Evolutionary conservation across 2,888 invertebrate species (phyloP).

Genomic region (Fragum fragum): DNA sequence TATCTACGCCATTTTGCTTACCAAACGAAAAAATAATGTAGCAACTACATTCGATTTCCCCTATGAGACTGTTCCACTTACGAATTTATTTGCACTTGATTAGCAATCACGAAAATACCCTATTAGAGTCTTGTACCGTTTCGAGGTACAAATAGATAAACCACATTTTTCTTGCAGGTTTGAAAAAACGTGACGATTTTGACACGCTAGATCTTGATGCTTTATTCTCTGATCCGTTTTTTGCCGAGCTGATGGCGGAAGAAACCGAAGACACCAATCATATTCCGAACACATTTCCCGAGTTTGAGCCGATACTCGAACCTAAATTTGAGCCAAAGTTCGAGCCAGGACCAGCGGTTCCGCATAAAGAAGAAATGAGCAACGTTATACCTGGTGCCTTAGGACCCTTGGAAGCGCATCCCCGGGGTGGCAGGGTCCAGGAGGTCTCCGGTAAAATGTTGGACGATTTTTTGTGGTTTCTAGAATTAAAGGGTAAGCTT

Average conservation of each 20-base stretch:
- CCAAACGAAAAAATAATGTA: too few relatives aligned
- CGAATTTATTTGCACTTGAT: too few relatives aligned
- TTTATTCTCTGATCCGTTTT: constrained; percentile 25
- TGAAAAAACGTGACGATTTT: background rate
- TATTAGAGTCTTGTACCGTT: too few relatives aligned
- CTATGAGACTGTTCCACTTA: too few relatives aligned
- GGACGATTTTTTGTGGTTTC: constrained; percentile 49
- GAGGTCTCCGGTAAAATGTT: constrained; percentile 35
- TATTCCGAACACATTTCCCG: constrained; percentile 5
- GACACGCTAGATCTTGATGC: constrained; percentile 19
- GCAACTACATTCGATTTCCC: too few relatives aligned
- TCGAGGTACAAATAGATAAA: too few relatives aligned
- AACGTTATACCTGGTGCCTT: constrained; percentile 56
- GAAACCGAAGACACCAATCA: constrained; percentile 12
- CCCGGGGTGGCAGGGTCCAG: constrained; percentile 10
- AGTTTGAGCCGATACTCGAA: constrained; percentile 2
- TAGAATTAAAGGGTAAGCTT: constrained; percentile 42
- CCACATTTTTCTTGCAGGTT: background rate
- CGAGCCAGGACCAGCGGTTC: background rate
- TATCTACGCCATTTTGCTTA: too few relatives aligned
- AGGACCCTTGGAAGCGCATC: constrained; percentile 35
- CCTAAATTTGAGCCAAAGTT: background rate
- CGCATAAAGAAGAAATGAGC: constrained; percentile 47
- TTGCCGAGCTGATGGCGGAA: constrained; percentile 22
- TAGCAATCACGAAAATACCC: too few relatives aligned